phyloP scores from a whole-genome alignment of 2,797 vertebrate genomes.

The Sebastes hopkinsi region DNA sequence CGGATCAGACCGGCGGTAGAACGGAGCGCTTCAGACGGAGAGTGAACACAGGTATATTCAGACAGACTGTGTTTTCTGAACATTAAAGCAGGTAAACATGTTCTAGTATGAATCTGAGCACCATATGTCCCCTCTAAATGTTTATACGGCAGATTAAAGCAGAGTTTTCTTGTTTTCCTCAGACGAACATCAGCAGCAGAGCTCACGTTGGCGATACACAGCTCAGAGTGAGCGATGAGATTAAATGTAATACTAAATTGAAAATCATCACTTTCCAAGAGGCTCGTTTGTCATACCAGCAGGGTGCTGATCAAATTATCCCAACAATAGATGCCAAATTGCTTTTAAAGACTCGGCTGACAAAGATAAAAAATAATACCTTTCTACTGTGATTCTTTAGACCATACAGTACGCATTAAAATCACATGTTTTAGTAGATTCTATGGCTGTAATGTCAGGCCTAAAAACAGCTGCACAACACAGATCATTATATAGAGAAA shows the following conservation, averaged over 20 bases:
- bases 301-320: conserved; percentile 40
- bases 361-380: background rate
- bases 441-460: background rate
- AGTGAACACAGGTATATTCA: no score
- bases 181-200: conserved; percentile 1
- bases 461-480: background rate
- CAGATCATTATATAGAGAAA: background rate
- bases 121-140: background rate
- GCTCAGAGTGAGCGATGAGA: conserved; percentile 15
- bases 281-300: conserved; percentile 43
- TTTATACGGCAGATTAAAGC: background rate
- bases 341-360: conserved; percentile 24
- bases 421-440: conserved; percentile 3
- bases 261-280: conserved; percentile 33
- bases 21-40: no score
- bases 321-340: conserved; percentile 28
- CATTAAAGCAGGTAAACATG: no score
- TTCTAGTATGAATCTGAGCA: no score
- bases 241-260: conserved; percentile 26
- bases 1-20: no score
- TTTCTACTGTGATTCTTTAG: background rate
- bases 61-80: no score
- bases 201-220: background rate
- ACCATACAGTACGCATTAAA: background rate
- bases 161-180: background rate